Evolutionary conservation across 2,888 invertebrate species (phyloP), one percentile per base, ranked within the genome.

Genomic region (Gibbula magus): DNA sequence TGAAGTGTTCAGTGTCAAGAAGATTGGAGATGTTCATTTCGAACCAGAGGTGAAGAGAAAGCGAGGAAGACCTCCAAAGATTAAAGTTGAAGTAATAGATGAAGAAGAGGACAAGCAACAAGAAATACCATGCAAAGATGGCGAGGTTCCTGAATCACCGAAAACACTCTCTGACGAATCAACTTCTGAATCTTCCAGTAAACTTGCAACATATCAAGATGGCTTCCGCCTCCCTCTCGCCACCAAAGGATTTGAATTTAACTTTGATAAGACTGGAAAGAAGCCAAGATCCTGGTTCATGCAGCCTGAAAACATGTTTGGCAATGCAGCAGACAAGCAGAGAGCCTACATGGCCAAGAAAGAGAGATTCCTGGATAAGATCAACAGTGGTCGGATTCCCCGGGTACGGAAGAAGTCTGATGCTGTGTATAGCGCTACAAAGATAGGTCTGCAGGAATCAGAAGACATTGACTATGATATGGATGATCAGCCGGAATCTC

Each of bases 271-370:
- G 79, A 86, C 67, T 78, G 89, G 89, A 7, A 88, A 87, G 74
- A 89, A 89, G 70, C 87, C 88, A 4, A 83, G 84, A 45, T 83
- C 85, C 25, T 88, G 89, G 89, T 89, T 88, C 79, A 89, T 89
- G 89, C 86, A 88, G 54, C 77, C 79, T 32, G 79, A 84, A 67
- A 78, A 79, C 25, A 89, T 89, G 89, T 77, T 83, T 78, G 83
- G 81, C 51, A 75, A 81, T 29, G 84, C 85, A 66, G 86, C 86
- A 66, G 83, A 80, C 22, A 85, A 81, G 77, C 86, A 87, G 56
- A 81, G 81, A 39, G 83, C 82, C 20, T 87, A 87, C 61, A 66
- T 88, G 61, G 75, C 80, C 22, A 84, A 83, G 56, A 86, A 86
- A 52, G 82, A 81, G 18, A 45, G 73, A 13, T 75, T 56, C 4